These are phyloP conservation scores for Pseudolaguvia tuberculata DNA, from an alignment of 2,113 vertebrate genomes.

Conservation along the genomic window DNA sequence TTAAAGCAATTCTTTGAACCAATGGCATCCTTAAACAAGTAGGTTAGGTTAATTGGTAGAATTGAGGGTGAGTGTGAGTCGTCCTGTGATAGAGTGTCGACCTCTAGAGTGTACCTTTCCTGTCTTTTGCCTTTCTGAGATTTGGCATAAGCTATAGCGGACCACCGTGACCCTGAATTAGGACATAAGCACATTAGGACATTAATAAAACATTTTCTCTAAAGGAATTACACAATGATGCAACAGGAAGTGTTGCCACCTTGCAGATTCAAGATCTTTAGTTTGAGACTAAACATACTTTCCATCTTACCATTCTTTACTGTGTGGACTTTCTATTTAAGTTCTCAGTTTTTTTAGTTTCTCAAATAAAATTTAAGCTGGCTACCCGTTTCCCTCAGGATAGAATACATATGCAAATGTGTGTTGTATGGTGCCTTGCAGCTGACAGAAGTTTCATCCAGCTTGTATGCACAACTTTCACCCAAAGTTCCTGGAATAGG, in stretches of 20 bases:
- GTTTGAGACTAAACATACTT: not conserved
- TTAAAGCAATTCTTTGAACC: no score
- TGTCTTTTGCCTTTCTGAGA: no score
- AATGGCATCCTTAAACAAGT: no score
- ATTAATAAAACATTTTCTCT: not conserved
- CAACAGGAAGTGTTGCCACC: not conserved
- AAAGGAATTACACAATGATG: not conserved
- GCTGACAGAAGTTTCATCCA: not conserved
- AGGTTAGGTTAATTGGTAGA: no score
- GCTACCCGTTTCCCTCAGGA: not conserved
- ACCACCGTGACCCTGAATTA: no score
- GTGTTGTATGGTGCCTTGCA: constrained; percentile 2
- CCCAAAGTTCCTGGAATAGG: not conserved
- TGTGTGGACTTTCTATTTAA: constrained; percentile 4
- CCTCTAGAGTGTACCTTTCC: no score
- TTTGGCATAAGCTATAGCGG: no score
- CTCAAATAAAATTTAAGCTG: not conserved
- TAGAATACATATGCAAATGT: not conserved
- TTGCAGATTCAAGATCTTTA: not conserved
- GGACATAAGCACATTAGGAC: not conserved
- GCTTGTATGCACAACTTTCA: not conserved
- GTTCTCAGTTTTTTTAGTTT: not conserved
- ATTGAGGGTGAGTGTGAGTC: no score
- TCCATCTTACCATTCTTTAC: not conserved
- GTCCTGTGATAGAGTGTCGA: no score